Conservation (phyloP, 2,888 invertebrate genomes). For the Argyra leucocephala region DNA sequence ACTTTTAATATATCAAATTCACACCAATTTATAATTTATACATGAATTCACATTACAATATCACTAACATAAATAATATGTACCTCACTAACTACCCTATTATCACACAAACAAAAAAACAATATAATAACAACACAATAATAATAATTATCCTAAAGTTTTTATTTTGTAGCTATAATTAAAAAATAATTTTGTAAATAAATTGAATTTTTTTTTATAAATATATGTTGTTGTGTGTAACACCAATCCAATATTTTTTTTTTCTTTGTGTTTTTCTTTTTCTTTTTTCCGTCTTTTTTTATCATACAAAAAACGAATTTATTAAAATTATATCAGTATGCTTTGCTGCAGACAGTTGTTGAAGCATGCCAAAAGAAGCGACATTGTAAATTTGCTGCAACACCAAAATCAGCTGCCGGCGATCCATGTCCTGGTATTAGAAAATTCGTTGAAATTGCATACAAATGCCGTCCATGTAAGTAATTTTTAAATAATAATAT, state of each 20-base stretch:
- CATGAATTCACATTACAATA: no score
- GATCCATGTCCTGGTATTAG: conserved; percentile 87
- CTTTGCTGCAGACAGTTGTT: conserved; percentile 86
- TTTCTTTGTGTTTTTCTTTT: not conserved
- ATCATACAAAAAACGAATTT: conserved; percentile 13
- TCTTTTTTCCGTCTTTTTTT: not conserved
- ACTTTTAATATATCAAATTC: no score
- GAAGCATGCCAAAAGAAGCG: conserved; percentile 89
- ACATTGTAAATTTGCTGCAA: conserved; percentile 82
- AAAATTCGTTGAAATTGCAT: conserved; percentile 91
- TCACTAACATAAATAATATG: no score
- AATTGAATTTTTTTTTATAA: not conserved
- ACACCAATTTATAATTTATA: no score
- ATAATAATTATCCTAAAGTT: no score
- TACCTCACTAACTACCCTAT: no score
- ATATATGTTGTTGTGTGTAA: not conserved
- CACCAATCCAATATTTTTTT: not conserved
- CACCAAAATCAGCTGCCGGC: conserved; percentile 66
- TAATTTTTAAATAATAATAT: conserved; percentile 34
- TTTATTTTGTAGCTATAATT: no score
- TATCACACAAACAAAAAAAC: no score
- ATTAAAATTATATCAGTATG: conserved; percentile 53
- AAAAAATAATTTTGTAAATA: not conserved
- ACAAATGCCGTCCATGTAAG: conserved; percentile 96
- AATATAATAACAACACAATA: no score